Conservation (phyloP, 2,888 invertebrate species). For the Adela reaumurella region DNA sequence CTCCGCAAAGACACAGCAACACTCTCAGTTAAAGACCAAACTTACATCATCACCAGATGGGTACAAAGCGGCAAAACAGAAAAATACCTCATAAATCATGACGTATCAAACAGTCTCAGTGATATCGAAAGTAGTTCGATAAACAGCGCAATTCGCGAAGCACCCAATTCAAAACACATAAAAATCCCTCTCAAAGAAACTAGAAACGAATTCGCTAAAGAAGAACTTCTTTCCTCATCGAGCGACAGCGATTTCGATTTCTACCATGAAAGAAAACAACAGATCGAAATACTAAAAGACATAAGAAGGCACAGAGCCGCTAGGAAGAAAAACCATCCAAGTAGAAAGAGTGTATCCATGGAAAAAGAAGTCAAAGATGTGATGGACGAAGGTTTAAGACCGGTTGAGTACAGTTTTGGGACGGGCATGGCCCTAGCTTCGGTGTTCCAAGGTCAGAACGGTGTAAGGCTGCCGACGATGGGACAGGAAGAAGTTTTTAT, state of each 20-base stretch:
- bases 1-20: constrained; percentile 17
- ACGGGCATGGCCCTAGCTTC: constrained; percentile 50
- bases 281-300: constrained; percentile 27
- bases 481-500: constrained; percentile 37
- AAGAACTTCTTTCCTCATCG: constrained; percentile 29
- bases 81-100: too few relatives aligned
- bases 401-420: constrained; percentile 45
- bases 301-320: constrained; percentile 28
- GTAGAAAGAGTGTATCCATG: constrained; percentile 14
- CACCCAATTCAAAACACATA: not conserved
- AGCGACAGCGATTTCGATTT: constrained; percentile 35
- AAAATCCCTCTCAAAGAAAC: constrained; percentile 4
- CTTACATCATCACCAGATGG: constrained; percentile 24
- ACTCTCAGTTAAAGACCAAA: constrained; percentile 15
- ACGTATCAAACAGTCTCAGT: constrained; percentile 20
- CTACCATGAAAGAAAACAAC: constrained; percentile 17
- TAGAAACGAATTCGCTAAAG: constrained; percentile 22
- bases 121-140: constrained; percentile 17
- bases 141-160: constrained; percentile 13
- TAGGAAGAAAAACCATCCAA: constrained; percentile 33
- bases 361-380: constrained; percentile 17
- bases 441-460: constrained; percentile 31
- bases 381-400: constrained; percentile 35
- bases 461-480: constrained; percentile 22
- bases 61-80: too few relatives aligned